A percentile compares a stretch with the other conserved stretches of the same genome.
These are phyloP conservation scores for Coelinius sp. DNA, from an alignment of 2,888 invertebrate genomes.

Conservation along the genomic window DNA sequence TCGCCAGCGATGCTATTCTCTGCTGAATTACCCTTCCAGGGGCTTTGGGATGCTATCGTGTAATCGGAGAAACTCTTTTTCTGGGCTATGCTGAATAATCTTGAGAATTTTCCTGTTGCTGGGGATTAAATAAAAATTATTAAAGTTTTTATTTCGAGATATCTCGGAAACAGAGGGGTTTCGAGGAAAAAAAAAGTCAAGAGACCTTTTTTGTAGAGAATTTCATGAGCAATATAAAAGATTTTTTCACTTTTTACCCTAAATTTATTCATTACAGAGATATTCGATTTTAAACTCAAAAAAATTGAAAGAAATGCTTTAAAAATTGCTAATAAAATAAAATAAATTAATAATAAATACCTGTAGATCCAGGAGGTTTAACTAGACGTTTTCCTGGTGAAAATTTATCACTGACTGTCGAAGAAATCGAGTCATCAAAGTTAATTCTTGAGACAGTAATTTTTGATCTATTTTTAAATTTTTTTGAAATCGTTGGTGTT, in stretches of 20 bases:
- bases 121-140: background rate
- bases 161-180: too few species aligned
- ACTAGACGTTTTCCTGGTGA: background rate
- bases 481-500: conserved; percentile 35
- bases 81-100: conserved; percentile 55
- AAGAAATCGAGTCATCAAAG: conserved; percentile 45
- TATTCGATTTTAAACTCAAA: too few species aligned
- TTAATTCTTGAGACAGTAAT: conserved; percentile 47
- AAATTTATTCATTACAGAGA: too few species aligned
- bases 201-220: too few species aligned
- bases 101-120: conserved; percentile 58
- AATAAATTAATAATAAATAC: background rate
- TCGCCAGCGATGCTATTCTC: conserved; percentile 49
- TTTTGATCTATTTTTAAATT: conserved; percentile 49
- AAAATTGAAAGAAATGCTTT: too few species aligned
- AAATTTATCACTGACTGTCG: conserved; percentile 38
- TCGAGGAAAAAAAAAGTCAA: too few species aligned
- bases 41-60: conserved; percentile 51
- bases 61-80: conserved; percentile 26
- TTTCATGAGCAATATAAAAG: too few species aligned
- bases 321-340: too few species aligned
- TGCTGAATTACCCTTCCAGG: conserved; percentile 55
- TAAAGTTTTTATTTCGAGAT: too few species aligned
- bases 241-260: too few species aligned
- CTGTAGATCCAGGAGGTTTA: conserved; percentile 11